Evolutionary conservation across 2,113 vertebrate genomes (phyloP).

Genomic region (Leucopsar rothschildi): DNA sequence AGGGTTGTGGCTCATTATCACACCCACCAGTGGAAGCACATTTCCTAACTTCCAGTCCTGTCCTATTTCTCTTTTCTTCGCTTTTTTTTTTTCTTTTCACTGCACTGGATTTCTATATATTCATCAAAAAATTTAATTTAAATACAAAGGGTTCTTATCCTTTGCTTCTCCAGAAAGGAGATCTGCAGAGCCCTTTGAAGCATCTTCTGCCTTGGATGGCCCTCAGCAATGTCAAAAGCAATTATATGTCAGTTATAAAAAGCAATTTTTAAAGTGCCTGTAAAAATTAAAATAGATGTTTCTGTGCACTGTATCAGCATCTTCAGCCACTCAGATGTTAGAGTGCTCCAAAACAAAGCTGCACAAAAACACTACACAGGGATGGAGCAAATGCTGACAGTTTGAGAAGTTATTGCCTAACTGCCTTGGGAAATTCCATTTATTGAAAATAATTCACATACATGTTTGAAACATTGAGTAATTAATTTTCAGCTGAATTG

Average conservation of each 20-base stretch:
- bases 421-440: slow-evolving; percentile 56
- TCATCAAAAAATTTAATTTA: background rate
- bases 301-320: background rate
- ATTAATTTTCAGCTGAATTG: slow-evolving; percentile 65
- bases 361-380: background rate
- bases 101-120: background rate
- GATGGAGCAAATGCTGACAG: slow-evolving; percentile 24
- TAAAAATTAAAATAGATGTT: slow-evolving; percentile 35
- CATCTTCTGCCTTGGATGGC: background rate
- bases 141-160: background rate
- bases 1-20: background rate
- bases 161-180: background rate
- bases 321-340: background rate
- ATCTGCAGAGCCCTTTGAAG: background rate
- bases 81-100: background rate
- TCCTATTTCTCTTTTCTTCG: background rate
- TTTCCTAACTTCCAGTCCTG: background rate
- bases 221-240: slow-evolving; percentile 29
- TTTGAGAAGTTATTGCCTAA: slow-evolving; percentile 54
- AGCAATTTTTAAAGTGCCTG: background rate
- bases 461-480: slow-evolving; percentile 57
- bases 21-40: background rate
- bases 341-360: slow-evolving; percentile 12
- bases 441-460: slow-evolving; percentile 64
- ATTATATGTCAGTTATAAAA: background rate